Evolutionary conservation across 2,113 vertebrate species (phyloP).

Genomic region (Uria aalge): DNA sequence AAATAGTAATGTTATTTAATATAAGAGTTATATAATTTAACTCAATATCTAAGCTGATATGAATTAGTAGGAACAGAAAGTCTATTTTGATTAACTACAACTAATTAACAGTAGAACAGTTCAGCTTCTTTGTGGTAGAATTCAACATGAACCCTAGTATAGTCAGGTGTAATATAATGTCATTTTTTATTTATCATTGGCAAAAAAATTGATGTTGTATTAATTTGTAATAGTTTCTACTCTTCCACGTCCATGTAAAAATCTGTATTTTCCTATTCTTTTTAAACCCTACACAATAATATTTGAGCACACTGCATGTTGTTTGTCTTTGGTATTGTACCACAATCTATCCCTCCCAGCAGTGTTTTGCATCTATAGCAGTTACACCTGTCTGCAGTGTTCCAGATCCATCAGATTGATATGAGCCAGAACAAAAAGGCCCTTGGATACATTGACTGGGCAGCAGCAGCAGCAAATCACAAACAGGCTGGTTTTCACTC

Average conservation of each 20-base stretch:
- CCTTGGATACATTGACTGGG: background rate
- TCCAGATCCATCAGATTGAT: background rate
- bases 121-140: background rate
- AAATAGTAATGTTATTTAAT: background rate
- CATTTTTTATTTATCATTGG: background rate
- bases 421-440: constrained; percentile 21
- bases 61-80: background rate
- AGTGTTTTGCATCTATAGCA: constrained; percentile 8
- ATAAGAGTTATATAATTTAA: background rate
- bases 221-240: background rate
- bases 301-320: background rate
- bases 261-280: background rate
- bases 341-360: background rate
- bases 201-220: background rate
- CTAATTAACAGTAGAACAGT: background rate
- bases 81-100: background rate
- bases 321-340: background rate
- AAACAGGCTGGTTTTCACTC: background rate
- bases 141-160: background rate
- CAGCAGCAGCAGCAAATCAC: background rate
- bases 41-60: background rate
- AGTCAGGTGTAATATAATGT: background rate
- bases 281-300: background rate
- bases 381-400: background rate
- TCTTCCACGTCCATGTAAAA: background rate